phyloP scores from a whole-genome alignment of 1,140 invertebrate genomes.

The Portunus trituberculatus region DNA sequence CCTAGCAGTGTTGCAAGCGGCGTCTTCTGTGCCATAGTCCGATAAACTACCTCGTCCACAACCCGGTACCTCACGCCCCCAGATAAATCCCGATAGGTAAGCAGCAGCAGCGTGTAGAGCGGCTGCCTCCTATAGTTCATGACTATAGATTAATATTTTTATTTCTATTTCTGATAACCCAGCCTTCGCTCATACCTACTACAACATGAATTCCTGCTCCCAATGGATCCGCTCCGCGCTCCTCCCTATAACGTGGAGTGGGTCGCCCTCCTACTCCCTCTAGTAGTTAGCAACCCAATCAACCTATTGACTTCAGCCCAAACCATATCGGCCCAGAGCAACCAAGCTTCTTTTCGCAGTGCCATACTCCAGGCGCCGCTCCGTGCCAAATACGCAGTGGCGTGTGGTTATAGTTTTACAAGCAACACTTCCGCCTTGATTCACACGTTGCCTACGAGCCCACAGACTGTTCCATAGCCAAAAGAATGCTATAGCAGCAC shows the following conservation, averaged over 20 bases:
- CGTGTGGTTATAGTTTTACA: slow-evolving; percentile 13
- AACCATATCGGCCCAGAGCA: slow-evolving; percentile 36
- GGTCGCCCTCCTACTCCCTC: not conserved
- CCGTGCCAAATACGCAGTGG: not conserved
- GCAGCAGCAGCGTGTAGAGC: slow-evolving; percentile 15
- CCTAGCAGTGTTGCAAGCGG: slow-evolving; percentile 48
- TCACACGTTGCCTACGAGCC: not conserved
- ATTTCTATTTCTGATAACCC: slow-evolving; percentile 42
- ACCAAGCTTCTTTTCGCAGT: slow-evolving; percentile 68
- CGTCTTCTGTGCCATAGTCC: slow-evolving; percentile 68
- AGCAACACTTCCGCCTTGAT: not conserved
- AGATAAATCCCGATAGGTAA: slow-evolving; percentile 59
- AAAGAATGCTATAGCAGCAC: not conserved
- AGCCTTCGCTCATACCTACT: slow-evolving; percentile 23
- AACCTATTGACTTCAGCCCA: not conserved
- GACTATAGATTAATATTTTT: slow-evolving; percentile 42
- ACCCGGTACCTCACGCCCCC: slow-evolving; percentile 69
- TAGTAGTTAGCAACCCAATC: not conserved
- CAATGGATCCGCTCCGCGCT: not conserved
- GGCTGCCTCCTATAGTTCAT: slow-evolving; percentile 39
- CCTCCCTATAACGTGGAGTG: not conserved
- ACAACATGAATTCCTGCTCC: not conserved
- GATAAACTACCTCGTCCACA: slow-evolving; percentile 72
- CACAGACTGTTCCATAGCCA: not conserved
- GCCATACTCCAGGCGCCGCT: slow-evolving; percentile 52